phyloP scores from a whole-genome alignment of 1,140 invertebrate genomes.

The Temnothorax nylanderi region DNA sequence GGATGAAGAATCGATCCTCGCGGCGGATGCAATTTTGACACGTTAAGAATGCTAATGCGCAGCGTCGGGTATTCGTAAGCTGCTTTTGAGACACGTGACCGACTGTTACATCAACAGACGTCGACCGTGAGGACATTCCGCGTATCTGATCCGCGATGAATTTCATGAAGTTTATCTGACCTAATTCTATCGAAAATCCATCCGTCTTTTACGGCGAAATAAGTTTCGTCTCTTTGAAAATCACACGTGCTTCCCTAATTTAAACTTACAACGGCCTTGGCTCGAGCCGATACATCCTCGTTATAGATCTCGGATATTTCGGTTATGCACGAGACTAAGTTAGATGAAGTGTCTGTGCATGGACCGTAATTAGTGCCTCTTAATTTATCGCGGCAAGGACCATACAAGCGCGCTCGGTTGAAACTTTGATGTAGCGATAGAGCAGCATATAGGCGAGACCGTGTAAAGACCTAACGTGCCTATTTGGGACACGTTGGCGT shows the following conservation, averaged over 20 bases:
- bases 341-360: conserved; percentile 10
- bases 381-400: conserved; percentile 44
- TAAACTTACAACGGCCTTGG: conserved; percentile 27
- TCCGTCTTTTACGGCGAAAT: not conserved
- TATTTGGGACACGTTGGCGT: not conserved
- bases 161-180: not conserved
- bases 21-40: conserved; percentile 20
- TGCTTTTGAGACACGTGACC: not conserved
- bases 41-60: not conserved
- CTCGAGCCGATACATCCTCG: conserved; percentile 11
- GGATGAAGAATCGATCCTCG: conserved; percentile 43
- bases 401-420: conserved; percentile 1
- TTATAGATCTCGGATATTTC: conserved; percentile 36
- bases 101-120: not conserved
- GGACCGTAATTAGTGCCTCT: conserved; percentile 46
- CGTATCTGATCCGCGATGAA: not conserved
- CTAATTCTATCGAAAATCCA: conserved; percentile 20
- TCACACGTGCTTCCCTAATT: conserved; percentile 14
- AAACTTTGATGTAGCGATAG: conserved; percentile 47
- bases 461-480: conserved; percentile 13
- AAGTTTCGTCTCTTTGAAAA: not conserved
- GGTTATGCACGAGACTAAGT: not conserved
- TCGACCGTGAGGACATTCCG: not conserved
- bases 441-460: not conserved
- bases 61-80: not conserved